Conservation (phyloP, 2,113 vertebrate species). For the Nymphicus hollandicus region DNA sequence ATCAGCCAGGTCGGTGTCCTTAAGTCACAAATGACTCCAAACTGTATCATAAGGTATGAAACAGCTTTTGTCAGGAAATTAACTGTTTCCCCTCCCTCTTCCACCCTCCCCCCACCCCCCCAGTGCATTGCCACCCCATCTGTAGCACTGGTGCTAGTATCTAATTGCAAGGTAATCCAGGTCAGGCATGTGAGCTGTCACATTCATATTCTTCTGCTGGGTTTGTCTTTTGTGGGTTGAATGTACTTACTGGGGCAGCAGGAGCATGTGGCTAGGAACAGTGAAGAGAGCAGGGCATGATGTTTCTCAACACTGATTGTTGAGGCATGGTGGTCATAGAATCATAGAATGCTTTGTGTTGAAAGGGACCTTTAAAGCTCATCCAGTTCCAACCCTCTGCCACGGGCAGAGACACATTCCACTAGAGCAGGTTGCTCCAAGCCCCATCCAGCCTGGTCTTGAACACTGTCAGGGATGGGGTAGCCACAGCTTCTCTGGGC, state of each 20-base stretch:
- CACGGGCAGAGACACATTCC: not conserved
- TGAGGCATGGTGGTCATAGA: not conserved
- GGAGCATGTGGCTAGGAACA: not conserved
- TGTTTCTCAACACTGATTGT: not conserved
- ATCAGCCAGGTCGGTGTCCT: not conserved
- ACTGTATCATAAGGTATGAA: not conserved
- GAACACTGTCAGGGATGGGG: not conserved
- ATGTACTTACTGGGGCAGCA: not conserved
- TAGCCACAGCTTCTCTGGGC: not conserved
- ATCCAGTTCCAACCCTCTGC: not conserved
- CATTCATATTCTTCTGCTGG: not conserved
- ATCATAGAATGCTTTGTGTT: not conserved
- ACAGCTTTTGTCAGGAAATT: not conserved
- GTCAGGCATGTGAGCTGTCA: not conserved
- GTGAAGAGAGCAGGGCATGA: not conserved
- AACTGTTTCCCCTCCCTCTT: not conserved
- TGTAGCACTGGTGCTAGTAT: not conserved
- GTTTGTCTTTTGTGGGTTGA: not conserved
- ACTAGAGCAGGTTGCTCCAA: not conserved
- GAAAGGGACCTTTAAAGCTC: not conserved
- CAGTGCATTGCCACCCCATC: not conserved
- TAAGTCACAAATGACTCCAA: not conserved
- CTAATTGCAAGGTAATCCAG: not conserved
- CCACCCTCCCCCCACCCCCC: no score
- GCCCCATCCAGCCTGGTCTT: not conserved